Evolutionary conservation across 2,113 vertebrate genomes (phyloP).

Genomic region (Elgaria multicarinata): DNA sequence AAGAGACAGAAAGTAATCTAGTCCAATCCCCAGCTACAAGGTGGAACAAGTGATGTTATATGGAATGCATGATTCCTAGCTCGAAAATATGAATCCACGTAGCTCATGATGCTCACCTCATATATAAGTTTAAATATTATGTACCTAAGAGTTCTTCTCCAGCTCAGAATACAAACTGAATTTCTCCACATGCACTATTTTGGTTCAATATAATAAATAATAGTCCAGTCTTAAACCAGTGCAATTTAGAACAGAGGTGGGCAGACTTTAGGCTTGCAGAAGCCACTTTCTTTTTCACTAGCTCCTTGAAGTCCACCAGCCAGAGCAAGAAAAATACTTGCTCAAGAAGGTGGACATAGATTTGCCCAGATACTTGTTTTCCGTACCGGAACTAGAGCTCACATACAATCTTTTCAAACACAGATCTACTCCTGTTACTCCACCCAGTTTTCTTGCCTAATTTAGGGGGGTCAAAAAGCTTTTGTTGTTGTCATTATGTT

Average conservation of each 20-base stretch:
- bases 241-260: neutral
- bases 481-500: neutral
- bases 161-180: neutral
- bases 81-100: neutral
- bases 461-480: neutral
- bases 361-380: neutral
- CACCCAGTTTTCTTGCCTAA: neutral
- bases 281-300: neutral
- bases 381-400: neutral
- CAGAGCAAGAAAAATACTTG: neutral
- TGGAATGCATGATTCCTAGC: neutral
- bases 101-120: neutral
- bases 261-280: neutral
- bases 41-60: neutral
- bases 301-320: neutral
- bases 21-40: neutral
- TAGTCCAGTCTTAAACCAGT: neutral
- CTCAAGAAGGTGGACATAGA: neutral
- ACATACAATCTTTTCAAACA: neutral
- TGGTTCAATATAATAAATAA: neutral
- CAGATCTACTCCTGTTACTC: neutral
- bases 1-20: neutral
- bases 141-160: neutral
- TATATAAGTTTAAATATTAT: neutral
- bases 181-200: neutral